Base-by-base conservation (phyloP, 2,113 vertebrate genomes). In the Syngnathus scovelli region DNA sequence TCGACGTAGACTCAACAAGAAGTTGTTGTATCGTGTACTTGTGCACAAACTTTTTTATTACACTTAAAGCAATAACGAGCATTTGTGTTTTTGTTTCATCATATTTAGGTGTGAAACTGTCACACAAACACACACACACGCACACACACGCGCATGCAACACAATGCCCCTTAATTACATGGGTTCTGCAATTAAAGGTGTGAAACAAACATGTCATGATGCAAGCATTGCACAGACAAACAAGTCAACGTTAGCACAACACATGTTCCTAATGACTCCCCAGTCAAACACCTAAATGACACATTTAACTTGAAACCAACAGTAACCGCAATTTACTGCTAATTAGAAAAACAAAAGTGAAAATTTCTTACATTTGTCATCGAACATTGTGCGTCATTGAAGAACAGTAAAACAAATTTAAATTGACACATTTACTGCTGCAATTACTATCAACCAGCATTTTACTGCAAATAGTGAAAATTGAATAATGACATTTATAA, bases 201-300 rank as follows among this genome's bases (percentile, higher is more conserved):
- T 61, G 60, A 61, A 61, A 43, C 60, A 43, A 61, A 61, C 38
- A 15, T 39, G 18, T n/a, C 18, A 61, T 61, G 60, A 61, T 43
- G 60, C 60, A 43, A 61, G 36, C 36, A 19, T 19, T 38, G 11
- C 9, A 21, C 38, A 12, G 12, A 37, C 55, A 58, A 61, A 41
- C 21, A 27, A 23, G 52, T 55, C 54, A 12, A 12, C 33, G 11
- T 55, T n/a, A 13, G 1, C 11, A 27, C 2, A 27, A 56, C 54
- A 56, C 27, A 23, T 56, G 8, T 33, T 33, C 23, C 23, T 56
- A 56, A 27, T 56, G 5, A 23, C 23, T 56, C 54, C 5, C 52
- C 52, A 33, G 6, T 13, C 23, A 56, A 12, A 1, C 48, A 8
- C 48, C 48, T 19, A 3, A 33, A 56, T 23, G 23, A 27, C 33